A percentile compares a stretch with the other conserved stretches of the same genome.
Evolutionary conservation across 1,140 invertebrate species (phyloP).

Genomic region (Drosophila suzukii): DNA sequence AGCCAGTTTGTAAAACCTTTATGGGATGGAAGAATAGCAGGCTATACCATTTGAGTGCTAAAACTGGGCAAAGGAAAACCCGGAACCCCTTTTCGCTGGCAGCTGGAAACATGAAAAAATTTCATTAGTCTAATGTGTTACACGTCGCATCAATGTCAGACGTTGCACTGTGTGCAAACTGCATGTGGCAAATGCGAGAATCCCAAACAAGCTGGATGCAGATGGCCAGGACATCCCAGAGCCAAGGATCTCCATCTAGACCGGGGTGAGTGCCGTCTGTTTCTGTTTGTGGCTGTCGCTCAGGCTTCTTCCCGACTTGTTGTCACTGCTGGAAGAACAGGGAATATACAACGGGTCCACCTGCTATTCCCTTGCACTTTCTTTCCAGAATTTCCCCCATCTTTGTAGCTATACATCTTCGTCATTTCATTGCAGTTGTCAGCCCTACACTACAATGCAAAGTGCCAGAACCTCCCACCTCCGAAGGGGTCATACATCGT

Average conservation of each 20-base stretch:
- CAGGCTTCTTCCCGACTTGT: slow-evolving; percentile 51
- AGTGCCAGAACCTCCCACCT: slow-evolving; percentile 47
- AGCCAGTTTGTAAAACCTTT: slow-evolving; percentile 19
- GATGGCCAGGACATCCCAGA: slow-evolving; percentile 49
- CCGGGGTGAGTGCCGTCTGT: slow-evolving; percentile 33
- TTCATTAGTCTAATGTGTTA: slow-evolving; percentile 80
- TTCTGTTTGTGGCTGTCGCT: slow-evolving; percentile 48
- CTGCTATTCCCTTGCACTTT: slow-evolving; percentile 20
- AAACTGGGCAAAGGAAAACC: slow-evolving; percentile 8
- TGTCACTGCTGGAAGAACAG: slow-evolving; percentile 57
- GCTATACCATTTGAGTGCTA: slow-evolving; percentile 13
- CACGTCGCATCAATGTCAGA: slow-evolving; percentile 74
- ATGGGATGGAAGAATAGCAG: slow-evolving; percentile 28
- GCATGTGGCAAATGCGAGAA: slow-evolving; percentile 70
- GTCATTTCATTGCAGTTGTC: slow-evolving; percentile 77
- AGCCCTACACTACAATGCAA: slow-evolving; percentile 62
- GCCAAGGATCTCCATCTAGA: slow-evolving; percentile 25
- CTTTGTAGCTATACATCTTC: slow-evolving; percentile 65
- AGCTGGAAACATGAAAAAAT: slow-evolving; percentile 34
- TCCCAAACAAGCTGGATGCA: slow-evolving; percentile 70
- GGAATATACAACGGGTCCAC: slow-evolving; percentile 13
- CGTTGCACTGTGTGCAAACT: slow-evolving; percentile 48
- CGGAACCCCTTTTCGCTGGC: slow-evolving; percentile 7
- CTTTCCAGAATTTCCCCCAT: slow-evolving; percentile 11
- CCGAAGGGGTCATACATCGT: slow-evolving; percentile 53